Base-by-base conservation (phyloP, 2,113 vertebrate species). In the Hippocampus zosterae region DNA sequence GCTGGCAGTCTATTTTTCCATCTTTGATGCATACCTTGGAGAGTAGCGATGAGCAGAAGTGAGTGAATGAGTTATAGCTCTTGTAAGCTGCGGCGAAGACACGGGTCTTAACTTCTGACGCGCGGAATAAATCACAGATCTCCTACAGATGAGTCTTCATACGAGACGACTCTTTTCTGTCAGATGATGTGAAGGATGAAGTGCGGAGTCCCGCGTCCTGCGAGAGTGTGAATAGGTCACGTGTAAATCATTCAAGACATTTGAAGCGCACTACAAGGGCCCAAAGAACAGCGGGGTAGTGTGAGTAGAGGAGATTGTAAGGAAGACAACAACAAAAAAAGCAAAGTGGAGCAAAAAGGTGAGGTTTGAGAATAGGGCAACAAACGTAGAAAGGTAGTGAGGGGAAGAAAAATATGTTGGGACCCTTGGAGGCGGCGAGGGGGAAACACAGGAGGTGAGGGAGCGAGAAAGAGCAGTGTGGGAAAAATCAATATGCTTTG, bases 401-500 rank as follows among this genome's bases (percentile, higher is more conserved):
- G 61, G 40, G 66, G 67, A 72, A 76, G 77, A 78, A 80, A 81
- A 81, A 81, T 83, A 84, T 80, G 72, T 80, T 73, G 78, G 70
- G 65, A 81, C 65, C 64, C 79, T 69, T 72, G 48, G 65, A 76
- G 76, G 69, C 42, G 69, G 53, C 64, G 62, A 61, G 23, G 79
- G 67, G 75, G 62, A 66, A 64, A 64, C 5, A 68, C 66, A 67
- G 55, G 63, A 73, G 74, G 66, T 56, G 40, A 73, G 70, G 65
- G 73, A 82, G 73, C 65, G 65, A 75, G 77, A 85, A 76, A 74
- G 83, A 84, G 76, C 70, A 89, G 76, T 91, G 91, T 92, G 92
- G 90, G 90, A 91, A 93, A 92, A 93, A 93, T 92, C 92, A 93
- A 93, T 92, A 93, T 72, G 78, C 78, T 82, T 84, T 86, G 76